These are phyloP conservation scores for Salvelinus sp. DNA, from an alignment of 2,113 vertebrate genomes.

Conservation along the genomic window DNA sequence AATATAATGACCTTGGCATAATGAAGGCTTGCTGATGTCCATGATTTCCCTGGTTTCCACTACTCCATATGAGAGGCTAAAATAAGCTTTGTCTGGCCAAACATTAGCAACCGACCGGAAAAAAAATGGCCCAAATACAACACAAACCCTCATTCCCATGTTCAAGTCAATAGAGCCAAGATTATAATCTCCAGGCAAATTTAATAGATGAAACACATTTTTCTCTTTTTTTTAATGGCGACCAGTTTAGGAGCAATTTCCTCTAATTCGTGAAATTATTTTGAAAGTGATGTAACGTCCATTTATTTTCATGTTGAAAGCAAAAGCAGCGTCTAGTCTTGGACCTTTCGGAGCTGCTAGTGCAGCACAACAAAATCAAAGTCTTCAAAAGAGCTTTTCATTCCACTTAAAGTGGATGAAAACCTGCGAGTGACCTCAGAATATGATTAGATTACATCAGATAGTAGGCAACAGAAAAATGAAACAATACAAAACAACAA, in stretches of 20 bases:
- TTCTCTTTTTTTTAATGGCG: conserved; percentile 63
- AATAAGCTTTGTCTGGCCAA: conserved; percentile 56
- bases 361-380: conserved; percentile 71
- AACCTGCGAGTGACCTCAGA: conserved; percentile 66
- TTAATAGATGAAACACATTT: conserved; percentile 75
- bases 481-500: conserved; percentile 67
- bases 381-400: conserved; percentile 64
- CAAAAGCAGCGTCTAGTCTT: conserved; percentile 63
- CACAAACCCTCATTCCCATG: conserved; percentile 65
- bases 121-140: conserved; percentile 55
- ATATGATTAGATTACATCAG: conserved; percentile 68
- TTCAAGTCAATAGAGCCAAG: conserved; percentile 61
- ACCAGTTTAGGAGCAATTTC: conserved; percentile 73
- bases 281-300: conserved; percentile 71
- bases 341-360: conserved; percentile 67
- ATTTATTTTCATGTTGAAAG: conserved; percentile 76
- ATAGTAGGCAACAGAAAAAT: conserved; percentile 28
- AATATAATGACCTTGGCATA: conserved; percentile 65
- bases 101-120: conserved; percentile 30
- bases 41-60: conserved; percentile 39
- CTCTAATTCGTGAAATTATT: conserved; percentile 70
- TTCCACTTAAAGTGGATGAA: conserved; percentile 66
- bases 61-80: conserved; percentile 48
- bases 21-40: conserved; percentile 62
- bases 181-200: conserved; percentile 71